phyloP scores from a whole-genome alignment of 2,113 vertebrate genomes.

The Carassius carassius region DNA sequence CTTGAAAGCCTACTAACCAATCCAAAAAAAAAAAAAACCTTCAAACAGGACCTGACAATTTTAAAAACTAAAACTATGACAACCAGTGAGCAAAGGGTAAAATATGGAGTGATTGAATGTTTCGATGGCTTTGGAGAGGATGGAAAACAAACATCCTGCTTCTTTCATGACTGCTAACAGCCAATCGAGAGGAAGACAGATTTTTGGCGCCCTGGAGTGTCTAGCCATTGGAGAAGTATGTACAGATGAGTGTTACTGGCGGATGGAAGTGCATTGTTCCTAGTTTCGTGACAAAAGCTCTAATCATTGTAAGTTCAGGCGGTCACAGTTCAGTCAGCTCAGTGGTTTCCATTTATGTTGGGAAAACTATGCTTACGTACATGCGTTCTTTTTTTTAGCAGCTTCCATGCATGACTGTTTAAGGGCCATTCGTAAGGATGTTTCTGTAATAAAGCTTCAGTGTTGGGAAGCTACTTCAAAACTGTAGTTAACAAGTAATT shows the following conservation, averaged over 20 bases:
- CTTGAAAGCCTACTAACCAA: constrained; percentile 52
- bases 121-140: constrained; percentile 43
- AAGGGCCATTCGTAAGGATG: constrained; percentile 42
- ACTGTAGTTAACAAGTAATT: not conserved
- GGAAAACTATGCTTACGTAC: constrained; percentile 26
- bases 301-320: constrained; percentile 25
- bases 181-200: constrained; percentile 38
- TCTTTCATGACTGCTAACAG: constrained; percentile 28
- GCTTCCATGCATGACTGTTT: constrained; percentile 38
- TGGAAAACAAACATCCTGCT: constrained; percentile 47
- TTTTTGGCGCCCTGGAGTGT: constrained; percentile 44
- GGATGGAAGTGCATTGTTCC: constrained; percentile 32
- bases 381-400: constrained; percentile 39
- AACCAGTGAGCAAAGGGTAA: constrained; percentile 30
- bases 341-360: constrained; percentile 4
- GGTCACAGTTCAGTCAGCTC: constrained; percentile 35
- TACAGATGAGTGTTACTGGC: constrained; percentile 37
- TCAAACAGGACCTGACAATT: constrained; percentile 55
- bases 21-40: constrained; percentile 23
- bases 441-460: not conserved
- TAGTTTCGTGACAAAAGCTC: constrained; percentile 38
- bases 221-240: constrained; percentile 34
- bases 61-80: constrained; percentile 58
- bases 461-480: not conserved
- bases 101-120: constrained; percentile 36